Evolutionary conservation across 2,113 vertebrate species (phyloP).

Genomic region (Petrocephalus zakoni): DNA sequence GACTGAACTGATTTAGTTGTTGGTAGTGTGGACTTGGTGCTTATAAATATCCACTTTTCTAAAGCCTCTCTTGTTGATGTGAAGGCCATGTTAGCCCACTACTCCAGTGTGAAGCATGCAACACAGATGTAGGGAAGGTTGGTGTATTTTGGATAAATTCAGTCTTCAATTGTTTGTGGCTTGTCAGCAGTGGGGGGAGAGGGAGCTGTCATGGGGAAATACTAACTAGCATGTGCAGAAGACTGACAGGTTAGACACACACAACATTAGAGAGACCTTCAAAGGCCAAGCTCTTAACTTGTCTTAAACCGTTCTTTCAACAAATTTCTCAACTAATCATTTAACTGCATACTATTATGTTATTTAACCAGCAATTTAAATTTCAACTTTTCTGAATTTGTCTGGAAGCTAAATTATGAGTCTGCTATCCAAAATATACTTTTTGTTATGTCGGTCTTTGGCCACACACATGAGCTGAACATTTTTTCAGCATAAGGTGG

Average conservation of each 20-base stretch:
- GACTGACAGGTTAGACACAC: background rate
- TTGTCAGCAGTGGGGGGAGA: background rate
- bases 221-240: background rate
- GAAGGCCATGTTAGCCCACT: background rate
- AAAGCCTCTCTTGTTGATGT: background rate
- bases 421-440: background rate
- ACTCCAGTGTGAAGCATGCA: background rate
- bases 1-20: background rate
- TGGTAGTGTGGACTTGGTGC: background rate
- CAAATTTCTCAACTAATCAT: background rate
- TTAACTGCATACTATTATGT: background rate
- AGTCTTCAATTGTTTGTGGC: background rate
- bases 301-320: background rate
- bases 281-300: background rate
- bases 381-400: too few relatives aligned
- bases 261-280: background rate
- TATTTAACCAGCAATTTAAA: too few relatives aligned
- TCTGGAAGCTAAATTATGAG: too few relatives aligned
- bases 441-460: background rate
- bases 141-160: background rate
- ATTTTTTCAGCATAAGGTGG: background rate
- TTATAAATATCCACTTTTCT: background rate
- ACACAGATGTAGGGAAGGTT: background rate
- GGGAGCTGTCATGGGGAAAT: background rate
- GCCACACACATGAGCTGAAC: background rate